phyloP scores from a whole-genome alignment of 1,140 invertebrate genomes.

The Melipona quadrifasciata region DNA sequence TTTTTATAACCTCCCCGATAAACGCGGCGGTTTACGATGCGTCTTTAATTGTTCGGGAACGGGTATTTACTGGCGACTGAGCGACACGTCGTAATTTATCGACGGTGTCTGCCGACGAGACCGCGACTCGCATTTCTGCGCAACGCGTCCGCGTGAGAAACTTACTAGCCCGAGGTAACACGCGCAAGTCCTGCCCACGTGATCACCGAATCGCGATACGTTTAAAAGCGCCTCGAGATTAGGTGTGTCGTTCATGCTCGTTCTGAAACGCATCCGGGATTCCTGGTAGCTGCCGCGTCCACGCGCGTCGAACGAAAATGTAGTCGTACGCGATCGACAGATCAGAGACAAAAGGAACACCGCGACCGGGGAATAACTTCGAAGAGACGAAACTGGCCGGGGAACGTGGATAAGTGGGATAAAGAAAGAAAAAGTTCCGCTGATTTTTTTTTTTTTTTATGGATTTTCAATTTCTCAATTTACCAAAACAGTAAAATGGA shows the following conservation, averaged over 20 bases:
- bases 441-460: no score
- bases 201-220: slow-evolving; percentile 41
- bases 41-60: not conserved
- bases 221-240: slow-evolving; percentile 71
- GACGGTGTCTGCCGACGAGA: not conserved
- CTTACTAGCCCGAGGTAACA: slow-evolving; percentile 14
- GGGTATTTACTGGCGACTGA: not conserved
- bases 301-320: slow-evolving; percentile 41
- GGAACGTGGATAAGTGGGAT: no score
- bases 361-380: no score
- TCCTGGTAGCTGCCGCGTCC: slow-evolving; percentile 68
- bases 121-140: not conserved
- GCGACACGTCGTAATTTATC: slow-evolving; percentile 10
- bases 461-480: no score
- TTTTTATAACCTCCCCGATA: no score
- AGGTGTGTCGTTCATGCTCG: slow-evolving; percentile 71
- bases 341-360: no score
- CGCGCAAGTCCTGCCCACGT: slow-evolving; percentile 41
- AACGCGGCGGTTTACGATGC: not conserved
- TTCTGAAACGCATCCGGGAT: slow-evolving; percentile 72
- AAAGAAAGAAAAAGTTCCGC: no score
- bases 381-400: no score
- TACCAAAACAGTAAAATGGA: no score
- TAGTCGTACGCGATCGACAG: slow-evolving; percentile 2
- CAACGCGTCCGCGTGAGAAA: slow-evolving; percentile 7